Conservation (phyloP, 92 coral and sea anemone species). For the Umimayanthus kanabou region DNA sequence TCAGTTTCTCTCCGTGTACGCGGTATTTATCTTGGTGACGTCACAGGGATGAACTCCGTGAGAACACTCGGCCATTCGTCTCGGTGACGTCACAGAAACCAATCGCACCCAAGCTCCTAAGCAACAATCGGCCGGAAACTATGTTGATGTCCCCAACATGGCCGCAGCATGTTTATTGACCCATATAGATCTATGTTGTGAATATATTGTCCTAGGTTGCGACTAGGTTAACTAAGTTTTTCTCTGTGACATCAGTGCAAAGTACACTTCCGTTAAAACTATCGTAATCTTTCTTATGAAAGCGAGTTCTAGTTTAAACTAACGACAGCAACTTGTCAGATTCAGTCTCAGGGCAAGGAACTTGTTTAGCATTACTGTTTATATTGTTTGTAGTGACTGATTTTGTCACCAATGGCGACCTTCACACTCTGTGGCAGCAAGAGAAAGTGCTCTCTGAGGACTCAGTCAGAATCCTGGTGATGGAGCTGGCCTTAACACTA, state of each 20-base stretch:
- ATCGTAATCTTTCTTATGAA: not conserved
- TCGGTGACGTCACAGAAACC: too few relatives aligned
- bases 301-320: not conserved
- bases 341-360: not conserved
- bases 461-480: slow-evolving; percentile 76
- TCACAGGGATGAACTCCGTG: too few relatives aligned
- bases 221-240: not conserved
- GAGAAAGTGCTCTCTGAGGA: slow-evolving; percentile 72
- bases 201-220: not conserved
- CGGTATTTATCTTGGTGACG: too few relatives aligned
- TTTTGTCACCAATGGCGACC: slow-evolving; percentile 93
- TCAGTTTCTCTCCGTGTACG: too few relatives aligned
- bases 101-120: too few relatives aligned
- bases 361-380: not conserved
- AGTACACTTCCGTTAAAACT: too few relatives aligned
- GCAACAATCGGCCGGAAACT: too few relatives aligned
- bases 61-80: too few relatives aligned
- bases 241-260: not conserved
- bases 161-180: too few relatives aligned
- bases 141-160: too few relatives aligned
- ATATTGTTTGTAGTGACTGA: slow-evolving; percentile 72
- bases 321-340: not conserved
- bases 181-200: too few relatives aligned
- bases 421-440: slow-evolving; percentile 87
- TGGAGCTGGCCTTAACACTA: slow-evolving; percentile 87